Percentiles rank a stretch among this genome's conserved stretches.
These are phyloP conservation scores for Rhabdomys pumilio DNA, from an alignment of 2,797 vertebrate species.

Conservation along the genomic window DNA sequence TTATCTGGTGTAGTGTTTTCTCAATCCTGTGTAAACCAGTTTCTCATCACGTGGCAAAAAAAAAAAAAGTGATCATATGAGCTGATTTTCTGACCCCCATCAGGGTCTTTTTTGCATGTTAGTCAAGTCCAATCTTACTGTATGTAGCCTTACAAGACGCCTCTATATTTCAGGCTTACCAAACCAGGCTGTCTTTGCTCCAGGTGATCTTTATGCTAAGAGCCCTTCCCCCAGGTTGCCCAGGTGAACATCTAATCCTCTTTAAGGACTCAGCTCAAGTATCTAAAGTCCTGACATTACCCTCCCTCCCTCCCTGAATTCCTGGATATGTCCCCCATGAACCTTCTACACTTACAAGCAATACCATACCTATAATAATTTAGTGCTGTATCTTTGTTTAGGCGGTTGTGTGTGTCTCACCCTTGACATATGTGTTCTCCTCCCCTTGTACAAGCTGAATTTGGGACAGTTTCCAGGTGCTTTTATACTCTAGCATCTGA, in stretches of 20 bases:
- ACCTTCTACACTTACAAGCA: not conserved
- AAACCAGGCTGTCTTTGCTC: not conserved
- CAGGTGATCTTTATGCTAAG: conserved; percentile 12
- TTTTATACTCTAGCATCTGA: conserved; percentile 22
- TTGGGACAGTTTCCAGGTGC: conserved; percentile 28
- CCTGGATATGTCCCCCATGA: not conserved
- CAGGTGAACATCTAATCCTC: conserved; percentile 77
- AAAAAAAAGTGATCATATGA: conserved; percentile 68
- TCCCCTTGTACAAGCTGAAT: conserved; percentile 15
- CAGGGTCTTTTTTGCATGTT: not conserved
- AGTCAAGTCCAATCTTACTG: not conserved
- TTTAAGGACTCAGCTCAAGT: conserved; percentile 67
- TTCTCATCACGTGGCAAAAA: conserved; percentile 73
- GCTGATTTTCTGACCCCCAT: conserved; percentile 57
- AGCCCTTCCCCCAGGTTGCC: conserved; percentile 60
- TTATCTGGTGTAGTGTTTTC: conserved; percentile 82
- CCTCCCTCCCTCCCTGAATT: not conserved
- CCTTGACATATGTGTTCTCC: not conserved
- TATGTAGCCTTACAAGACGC: conserved; percentile 1
- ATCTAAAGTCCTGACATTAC: conserved; percentile 41
- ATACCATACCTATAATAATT: not conserved
- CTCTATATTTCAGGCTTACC: conserved; percentile 10
- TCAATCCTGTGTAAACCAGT: conserved; percentile 82
- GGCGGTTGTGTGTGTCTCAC: conserved; percentile 53
- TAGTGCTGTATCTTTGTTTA: conserved; percentile 45